phyloP scores from a whole-genome alignment of 2,113 vertebrate species.

The Phylloscopus trochilus region DNA sequence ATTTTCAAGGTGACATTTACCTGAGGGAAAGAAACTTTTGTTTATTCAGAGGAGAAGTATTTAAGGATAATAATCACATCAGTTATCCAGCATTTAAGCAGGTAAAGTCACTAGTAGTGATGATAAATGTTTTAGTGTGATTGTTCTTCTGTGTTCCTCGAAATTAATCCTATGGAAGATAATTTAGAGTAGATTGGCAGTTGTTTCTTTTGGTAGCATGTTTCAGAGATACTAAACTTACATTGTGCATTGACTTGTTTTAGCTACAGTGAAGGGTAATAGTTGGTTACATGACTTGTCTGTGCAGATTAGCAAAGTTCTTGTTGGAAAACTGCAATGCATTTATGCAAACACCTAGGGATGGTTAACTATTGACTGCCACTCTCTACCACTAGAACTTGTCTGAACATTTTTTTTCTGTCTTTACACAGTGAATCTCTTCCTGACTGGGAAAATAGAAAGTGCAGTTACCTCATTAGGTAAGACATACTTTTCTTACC shows the following conservation, averaged over 20 bases:
- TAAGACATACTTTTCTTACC: neutral
- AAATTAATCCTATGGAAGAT: neutral
- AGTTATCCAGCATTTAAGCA: neutral
- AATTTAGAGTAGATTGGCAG: neutral
- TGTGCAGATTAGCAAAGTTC: neutral
- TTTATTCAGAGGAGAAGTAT: neutral
- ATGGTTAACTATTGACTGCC: neutral
- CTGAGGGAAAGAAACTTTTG: neutral
- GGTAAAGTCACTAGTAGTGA: neutral
- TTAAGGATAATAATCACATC: neutral
- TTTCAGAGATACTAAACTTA: neutral
- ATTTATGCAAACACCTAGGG: neutral
- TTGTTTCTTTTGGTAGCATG: neutral
- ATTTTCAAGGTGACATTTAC: constrained; percentile 18
- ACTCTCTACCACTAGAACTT: neutral
- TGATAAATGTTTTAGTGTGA: neutral
- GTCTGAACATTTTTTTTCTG: neutral
- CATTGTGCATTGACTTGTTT: neutral
- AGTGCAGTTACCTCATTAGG: constrained; percentile 75
- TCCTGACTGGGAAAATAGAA: constrained; percentile 74
- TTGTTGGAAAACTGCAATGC: neutral
- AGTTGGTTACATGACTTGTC: neutral
- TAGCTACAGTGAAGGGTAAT: neutral
- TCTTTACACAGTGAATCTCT: constrained; percentile 75
- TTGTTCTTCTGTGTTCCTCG: neutral